A percentile compares a stretch with the other conserved stretches of the same genome.
Evolutionary conservation across 2,888 invertebrate genomes (phyloP).

Genomic region (Stenolophus ochropezus): DNA sequence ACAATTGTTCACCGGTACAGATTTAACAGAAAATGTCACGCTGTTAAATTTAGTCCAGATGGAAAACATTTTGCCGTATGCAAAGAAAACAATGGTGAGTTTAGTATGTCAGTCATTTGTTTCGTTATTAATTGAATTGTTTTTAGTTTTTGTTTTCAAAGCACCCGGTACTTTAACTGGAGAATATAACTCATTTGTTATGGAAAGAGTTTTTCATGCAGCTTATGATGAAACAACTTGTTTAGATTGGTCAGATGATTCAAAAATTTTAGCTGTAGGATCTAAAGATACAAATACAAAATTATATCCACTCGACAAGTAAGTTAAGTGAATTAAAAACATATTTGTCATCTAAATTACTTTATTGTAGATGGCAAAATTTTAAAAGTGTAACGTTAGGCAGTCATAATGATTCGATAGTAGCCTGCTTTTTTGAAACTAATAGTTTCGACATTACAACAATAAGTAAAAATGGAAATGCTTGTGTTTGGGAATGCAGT

Average conservation of each 20-base stretch:
- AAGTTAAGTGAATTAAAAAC: slow-evolving; percentile 67
- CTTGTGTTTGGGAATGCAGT: slow-evolving; percentile 91
- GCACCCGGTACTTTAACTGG: slow-evolving; percentile 88
- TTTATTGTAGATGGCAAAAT: slow-evolving; percentile 78
- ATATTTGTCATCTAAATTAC: no score
- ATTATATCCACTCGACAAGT: slow-evolving; percentile 85
- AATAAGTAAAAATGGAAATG: slow-evolving; percentile 87
- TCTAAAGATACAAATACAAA: slow-evolving; percentile 92
- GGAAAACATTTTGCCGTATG: slow-evolving; percentile 94
- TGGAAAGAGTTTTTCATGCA: slow-evolving; percentile 88
- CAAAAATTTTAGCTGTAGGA: slow-evolving; percentile 91
- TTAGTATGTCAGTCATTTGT: background rate
- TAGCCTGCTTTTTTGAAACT: slow-evolving; percentile 91
- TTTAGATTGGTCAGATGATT: slow-evolving; percentile 95
- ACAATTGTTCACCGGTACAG: slow-evolving; percentile 89
- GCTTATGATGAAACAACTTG: slow-evolving; percentile 89
- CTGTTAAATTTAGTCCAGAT: slow-evolving; percentile 94
- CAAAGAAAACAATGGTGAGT: slow-evolving; percentile 84
- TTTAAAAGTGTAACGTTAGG: slow-evolving; percentile 86
- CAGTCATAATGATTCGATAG: slow-evolving; percentile 89
- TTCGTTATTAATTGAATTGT: slow-evolving; percentile 40
- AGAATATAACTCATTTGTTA: slow-evolving; percentile 90
- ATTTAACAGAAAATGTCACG: slow-evolving; percentile 85
- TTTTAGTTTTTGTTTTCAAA: slow-evolving; percentile 87
- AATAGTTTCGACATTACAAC: slow-evolving; percentile 90